Base-by-base conservation (phyloP, 2,888 invertebrate genomes). In the Nowickia ferox region DNA sequence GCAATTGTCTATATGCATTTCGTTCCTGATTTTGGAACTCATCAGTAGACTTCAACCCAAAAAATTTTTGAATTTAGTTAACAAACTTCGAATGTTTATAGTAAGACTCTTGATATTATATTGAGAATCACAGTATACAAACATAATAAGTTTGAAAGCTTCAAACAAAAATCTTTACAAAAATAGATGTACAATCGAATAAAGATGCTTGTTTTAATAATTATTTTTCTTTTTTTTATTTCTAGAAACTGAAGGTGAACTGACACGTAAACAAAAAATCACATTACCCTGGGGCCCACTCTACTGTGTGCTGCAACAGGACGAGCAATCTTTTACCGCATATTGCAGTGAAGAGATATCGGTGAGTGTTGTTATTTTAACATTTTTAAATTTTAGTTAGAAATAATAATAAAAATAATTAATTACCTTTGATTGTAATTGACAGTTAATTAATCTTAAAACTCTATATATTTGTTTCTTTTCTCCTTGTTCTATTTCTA, bases 341-440 rank as follows among this genome's bases (percentile, higher is more conserved):
- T 96, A 96, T 92, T 94, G 95, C 88, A 95, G 95, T 90, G 96
- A 96, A 92, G 96, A 96, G 92, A 95, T 96, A 93, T 95, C 95
- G 92, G 95, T 95, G 91, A 95, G 95, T 94, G 1, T 10, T 42
- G 13, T 30, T 59, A 1, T 46, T 9, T 48, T 17, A 59, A 46
- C 9, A 38, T 19, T 30, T 63, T 22, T 38, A 15, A 17, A 30
- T 46, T 46, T 10, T 40, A 57, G 22, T 11, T 61, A 46, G 38
- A 46, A n/a, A 72, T 9, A 53, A 40, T 15, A 42, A 9, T 4
- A 30, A 42, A 53, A n/a, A 42, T 51, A 30, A 59, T n/a, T 38
- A 51, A 44, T 44, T 63, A 71, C 51, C 38, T 30, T 44, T 63
- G 72, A 69, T 63, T 71, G 42, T 17, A 30, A 66, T 40, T 15